A percentile compares a stretch with the other conserved stretches of the same genome.
These are phyloP conservation scores for Morphnarchus princeps DNA, from an alignment of 2,113 vertebrate species.

Conservation along the genomic window DNA sequence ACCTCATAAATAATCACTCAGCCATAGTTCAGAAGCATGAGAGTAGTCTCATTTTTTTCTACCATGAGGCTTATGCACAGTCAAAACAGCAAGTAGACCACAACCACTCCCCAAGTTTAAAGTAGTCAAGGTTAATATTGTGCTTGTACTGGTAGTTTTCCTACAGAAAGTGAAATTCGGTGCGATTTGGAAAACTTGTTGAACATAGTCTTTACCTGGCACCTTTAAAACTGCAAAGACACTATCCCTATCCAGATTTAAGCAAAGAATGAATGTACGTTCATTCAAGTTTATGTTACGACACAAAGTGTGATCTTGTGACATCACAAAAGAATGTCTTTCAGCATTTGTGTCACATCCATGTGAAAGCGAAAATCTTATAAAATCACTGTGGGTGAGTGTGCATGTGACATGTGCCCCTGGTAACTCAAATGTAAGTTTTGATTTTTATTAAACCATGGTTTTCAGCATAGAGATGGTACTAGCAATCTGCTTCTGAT, in stretches of 20 bases:
- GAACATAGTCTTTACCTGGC: background rate
- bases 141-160: background rate
- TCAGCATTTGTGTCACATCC: rapidly evolving
- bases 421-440: background rate
- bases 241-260: background rate
- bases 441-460: background rate
- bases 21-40: background rate
- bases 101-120: background rate
- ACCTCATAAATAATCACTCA: background rate
- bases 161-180: background rate
- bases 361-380: background rate
- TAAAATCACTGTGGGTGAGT: background rate
- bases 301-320: background rate
- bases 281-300: background rate
- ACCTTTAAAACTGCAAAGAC: background rate
- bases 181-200: rapidly evolving
- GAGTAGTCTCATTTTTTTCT: background rate
- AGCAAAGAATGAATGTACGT: background rate
- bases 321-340: background rate
- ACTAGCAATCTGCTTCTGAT: background rate
- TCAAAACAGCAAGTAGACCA: background rate
- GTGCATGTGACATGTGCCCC: rapidly evolving
- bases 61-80: background rate
- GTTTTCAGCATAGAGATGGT: background rate
- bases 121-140: background rate